Percentiles rank a stretch among this genome's conserved stretches.
These are phyloP conservation scores for Phylloscopus whistleri DNA, from an alignment of 2,113 vertebrate species.

Conservation along the genomic window DNA sequence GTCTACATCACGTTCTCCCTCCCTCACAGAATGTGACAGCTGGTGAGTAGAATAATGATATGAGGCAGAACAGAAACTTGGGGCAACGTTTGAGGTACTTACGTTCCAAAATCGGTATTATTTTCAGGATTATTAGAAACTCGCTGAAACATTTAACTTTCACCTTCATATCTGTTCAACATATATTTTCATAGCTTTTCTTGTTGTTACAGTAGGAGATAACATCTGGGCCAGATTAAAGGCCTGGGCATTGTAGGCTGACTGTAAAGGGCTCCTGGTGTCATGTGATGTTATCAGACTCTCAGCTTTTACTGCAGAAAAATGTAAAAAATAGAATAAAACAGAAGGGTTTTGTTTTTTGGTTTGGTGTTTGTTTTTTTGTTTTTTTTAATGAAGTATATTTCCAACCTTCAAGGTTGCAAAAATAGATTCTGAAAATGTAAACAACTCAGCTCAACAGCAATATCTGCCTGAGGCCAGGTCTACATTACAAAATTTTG, in stretches of 20 bases:
- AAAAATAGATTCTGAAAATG: background rate
- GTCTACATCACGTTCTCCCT: rapidly evolving
- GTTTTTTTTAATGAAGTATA: background rate
- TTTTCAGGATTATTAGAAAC: slow-evolving; percentile 10
- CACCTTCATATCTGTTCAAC: background rate
- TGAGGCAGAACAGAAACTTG: background rate
- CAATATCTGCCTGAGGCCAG: background rate
- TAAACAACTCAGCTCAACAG: background rate
- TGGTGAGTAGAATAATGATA: background rate
- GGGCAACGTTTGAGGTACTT: background rate
- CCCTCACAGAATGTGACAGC: background rate
- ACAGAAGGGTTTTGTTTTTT: background rate
- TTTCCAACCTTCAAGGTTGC: background rate
- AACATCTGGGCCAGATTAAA: slow-evolving; percentile 12
- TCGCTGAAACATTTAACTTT: background rate
- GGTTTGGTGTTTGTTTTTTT: background rate
- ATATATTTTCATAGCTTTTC: slow-evolving; percentile 2
- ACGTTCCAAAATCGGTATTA: background rate
- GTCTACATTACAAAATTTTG: background rate
- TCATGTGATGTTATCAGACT: background rate
- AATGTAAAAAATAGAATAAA: background rate
- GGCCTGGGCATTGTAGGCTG: background rate
- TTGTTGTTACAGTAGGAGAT: background rate
- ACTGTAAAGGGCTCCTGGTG: background rate
- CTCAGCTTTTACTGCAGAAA: background rate